Evolutionary conservation across 2,797 vertebrate genomes (phyloP), one percentile per base, ranked within the genome.

Genomic region (Thripadectes ignobilis): DNA sequence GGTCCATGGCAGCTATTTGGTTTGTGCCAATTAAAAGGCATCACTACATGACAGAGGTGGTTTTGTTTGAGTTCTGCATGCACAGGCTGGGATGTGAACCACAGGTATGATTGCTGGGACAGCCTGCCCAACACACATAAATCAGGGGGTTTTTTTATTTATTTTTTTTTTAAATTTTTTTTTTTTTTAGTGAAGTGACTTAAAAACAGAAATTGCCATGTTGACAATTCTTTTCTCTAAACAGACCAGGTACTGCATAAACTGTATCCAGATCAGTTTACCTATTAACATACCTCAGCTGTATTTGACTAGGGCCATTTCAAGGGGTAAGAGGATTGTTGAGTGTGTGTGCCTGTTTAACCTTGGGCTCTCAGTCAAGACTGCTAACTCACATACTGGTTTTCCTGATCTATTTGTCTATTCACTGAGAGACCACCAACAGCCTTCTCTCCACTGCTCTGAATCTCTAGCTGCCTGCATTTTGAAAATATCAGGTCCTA

Each of bases 371-470:
- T 73, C 58, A 77, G 76, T 86, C 84, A 96, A 82, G 45, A 46
- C 68, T 80, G 65, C 61, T 75, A 89, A 79, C 24, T 92, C 43
- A 45, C 49, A 78, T 20, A 75, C 26, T 68, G 65, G 15, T 79
- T 94, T 81, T 88, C 41, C 55, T 55, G 51, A 85, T 66, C n/a
- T 92, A 57, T 58, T 91, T 83, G 46, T 72, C 59, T 82, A 19
- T 94, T 95, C 67, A 93, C n/a, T 49, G 24, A 45, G 72, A 92
- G 82, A 96, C 83, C 93, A 96, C 72, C 85, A 94, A 94, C 81
- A 93, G 85, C 36, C 23, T 91, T 83, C 51, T n/a, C 7, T 79
- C 19, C 7, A 22, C 0, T 3, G n/a, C 22, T 86, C 58, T 61
- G 39, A 86, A 81, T 75, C 26, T 75, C 38, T 32, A 52, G 14